Evolutionary conservation across 2,797 vertebrate genomes (phyloP).

Genomic region (Lycodopsis pacificus): DNA sequence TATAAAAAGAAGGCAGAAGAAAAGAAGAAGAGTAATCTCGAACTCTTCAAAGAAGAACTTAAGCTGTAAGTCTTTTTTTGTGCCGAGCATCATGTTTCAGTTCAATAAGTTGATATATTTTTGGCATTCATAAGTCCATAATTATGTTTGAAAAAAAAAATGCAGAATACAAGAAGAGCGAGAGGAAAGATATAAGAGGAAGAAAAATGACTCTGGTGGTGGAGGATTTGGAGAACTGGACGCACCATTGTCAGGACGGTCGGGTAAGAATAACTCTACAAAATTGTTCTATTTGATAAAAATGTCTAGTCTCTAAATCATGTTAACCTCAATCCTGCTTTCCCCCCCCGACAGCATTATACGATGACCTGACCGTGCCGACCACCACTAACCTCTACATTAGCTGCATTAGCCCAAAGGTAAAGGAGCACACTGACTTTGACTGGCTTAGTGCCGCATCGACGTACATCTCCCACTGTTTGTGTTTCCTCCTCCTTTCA

Average conservation of each 20-base stretch:
- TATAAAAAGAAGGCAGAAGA: conserved; percentile 85
- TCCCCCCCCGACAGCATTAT: conserved; percentile 75
- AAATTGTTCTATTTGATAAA: neutral
- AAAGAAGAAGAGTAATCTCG: conserved; percentile 89
- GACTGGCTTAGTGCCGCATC: neutral
- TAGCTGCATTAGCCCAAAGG: conserved; percentile 89
- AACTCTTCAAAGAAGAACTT: conserved; percentile 89
- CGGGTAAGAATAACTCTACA: conserved; percentile 71
- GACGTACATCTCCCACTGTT: neutral
- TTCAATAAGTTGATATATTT: neutral
- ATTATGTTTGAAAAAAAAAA: conserved; percentile 4
- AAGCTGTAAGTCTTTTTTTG: conserved; percentile 80
- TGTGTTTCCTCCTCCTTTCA: conserved; percentile 39
- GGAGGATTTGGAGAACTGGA: conserved; percentile 77
- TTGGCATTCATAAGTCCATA: neutral
- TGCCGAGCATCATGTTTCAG: neutral
- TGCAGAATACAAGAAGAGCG: conserved; percentile 88
- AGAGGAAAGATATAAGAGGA: conserved; percentile 86
- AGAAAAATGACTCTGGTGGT: conserved; percentile 79
- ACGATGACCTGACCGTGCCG: conserved; percentile 85
- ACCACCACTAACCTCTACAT: conserved; percentile 88
- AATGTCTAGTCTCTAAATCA: neutral
- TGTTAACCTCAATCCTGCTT: conserved; percentile 7
- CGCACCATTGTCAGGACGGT: conserved; percentile 76
- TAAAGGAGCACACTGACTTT: conserved; percentile 45